phyloP scores from a whole-genome alignment of 2,888 invertebrate species.

The Keiferia lycopersicella region DNA sequence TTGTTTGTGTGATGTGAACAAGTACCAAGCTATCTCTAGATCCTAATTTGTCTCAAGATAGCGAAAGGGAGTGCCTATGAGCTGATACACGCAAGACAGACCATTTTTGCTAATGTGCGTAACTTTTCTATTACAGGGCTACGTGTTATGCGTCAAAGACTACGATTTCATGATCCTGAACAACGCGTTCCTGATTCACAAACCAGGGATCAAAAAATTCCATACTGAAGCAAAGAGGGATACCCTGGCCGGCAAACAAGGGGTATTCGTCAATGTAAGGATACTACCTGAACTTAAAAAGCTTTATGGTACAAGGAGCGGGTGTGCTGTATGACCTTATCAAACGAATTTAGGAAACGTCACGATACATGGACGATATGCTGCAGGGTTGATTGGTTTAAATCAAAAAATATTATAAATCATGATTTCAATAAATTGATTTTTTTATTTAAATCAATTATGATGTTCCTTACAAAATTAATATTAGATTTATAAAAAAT shows the following conservation, averaged over 20 bases:
- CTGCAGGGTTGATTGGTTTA: no score
- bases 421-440: no score
- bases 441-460: no score
- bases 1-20: no score
- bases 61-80: no score
- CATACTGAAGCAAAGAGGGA: conserved; percentile 90
- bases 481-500: no score
- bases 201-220: conserved; percentile 93
- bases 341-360: neutral
- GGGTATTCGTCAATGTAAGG: conserved; percentile 87
- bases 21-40: no score
- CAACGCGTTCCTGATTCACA: conserved; percentile 96
- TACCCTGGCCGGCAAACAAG: conserved; percentile 88
- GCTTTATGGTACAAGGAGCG: conserved; percentile 89
- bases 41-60: no score
- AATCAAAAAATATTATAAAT: no score
- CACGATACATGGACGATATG: conserved; percentile 59
- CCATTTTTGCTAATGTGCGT: no score
- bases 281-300: conserved; percentile 93
- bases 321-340: conserved; percentile 87
- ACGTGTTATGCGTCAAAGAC: conserved; percentile 93
- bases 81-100: no score
- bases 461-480: no score
- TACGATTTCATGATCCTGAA: conserved; percentile 96
- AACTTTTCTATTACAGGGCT: conserved; percentile 86